A percentile compares a stretch with the other conserved stretches of the same genome.
Conservation (phyloP, 2,113 vertebrate species). For the Peromyscus californicus region DNA sequence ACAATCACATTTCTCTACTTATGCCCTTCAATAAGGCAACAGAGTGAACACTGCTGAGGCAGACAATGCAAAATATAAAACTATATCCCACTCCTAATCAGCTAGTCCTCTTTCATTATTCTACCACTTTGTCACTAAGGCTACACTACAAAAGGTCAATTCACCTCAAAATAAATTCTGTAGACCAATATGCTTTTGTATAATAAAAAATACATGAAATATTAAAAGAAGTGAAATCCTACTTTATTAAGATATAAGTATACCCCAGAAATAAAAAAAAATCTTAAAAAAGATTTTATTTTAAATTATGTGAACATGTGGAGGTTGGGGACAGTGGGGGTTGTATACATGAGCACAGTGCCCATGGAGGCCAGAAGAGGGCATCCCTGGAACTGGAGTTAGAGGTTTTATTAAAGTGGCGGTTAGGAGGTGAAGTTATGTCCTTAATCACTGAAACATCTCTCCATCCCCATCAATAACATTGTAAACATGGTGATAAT, state of each 20-base stretch:
- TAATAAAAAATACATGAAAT: neutral
- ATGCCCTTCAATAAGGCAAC: neutral
- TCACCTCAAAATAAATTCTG: slow-evolving; percentile 41
- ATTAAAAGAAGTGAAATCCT: neutral
- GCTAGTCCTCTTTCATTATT: slow-evolving; percentile 3
- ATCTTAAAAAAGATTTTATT: neutral
- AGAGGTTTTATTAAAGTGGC: neutral
- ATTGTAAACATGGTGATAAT: neutral
- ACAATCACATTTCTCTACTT: neutral
- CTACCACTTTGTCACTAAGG: slow-evolving; percentile 12
- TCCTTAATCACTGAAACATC: neutral
- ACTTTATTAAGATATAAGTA: neutral
- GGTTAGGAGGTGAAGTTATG: neutral
- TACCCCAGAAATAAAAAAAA: neutral
- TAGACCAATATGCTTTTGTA: slow-evolving; percentile 2
- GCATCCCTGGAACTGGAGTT: too few relatives aligned
- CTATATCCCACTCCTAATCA: neutral
- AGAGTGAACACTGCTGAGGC: neutral
- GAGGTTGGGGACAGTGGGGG: too few relatives aligned
- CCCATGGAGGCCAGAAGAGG: neutral
- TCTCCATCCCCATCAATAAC: too few relatives aligned
- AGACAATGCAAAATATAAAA: neutral
- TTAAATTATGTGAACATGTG: neutral
- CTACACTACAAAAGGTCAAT: neutral
- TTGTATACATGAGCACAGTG: neutral